A percentile compares a stretch with the other conserved stretches of the same genome.
Conservation (phyloP, 2,113 vertebrate species). For the Craseonycteris thonglongyai region DNA sequence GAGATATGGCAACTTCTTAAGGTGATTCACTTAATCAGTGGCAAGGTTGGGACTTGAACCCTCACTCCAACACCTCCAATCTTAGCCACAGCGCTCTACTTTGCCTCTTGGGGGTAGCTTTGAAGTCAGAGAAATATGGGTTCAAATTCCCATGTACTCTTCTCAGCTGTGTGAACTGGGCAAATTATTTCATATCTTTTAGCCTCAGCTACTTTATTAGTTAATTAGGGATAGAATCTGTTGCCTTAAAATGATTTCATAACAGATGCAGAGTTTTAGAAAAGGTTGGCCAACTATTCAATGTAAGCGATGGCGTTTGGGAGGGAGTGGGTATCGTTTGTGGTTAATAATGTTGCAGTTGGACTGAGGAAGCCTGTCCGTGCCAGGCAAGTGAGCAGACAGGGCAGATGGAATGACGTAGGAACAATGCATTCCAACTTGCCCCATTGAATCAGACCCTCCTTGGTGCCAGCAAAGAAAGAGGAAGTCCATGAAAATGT, state of each 20-base stretch:
- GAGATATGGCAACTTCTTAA: neutral
- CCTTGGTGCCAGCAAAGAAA: constrained; percentile 39
- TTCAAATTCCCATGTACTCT: neutral
- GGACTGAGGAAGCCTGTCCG: neutral
- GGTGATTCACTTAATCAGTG: neutral
- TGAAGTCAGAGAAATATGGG: neutral
- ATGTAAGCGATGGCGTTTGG: neutral
- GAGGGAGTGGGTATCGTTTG: neutral
- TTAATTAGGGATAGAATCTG: neutral
- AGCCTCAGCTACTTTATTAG: neutral
- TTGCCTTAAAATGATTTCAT: neutral
- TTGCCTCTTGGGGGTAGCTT: neutral
- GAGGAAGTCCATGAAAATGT: neutral
- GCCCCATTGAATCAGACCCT: constrained; percentile 30
- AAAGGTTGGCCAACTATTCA: neutral
- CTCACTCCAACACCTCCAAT: neutral
- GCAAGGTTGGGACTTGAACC: neutral
- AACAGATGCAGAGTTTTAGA: neutral
- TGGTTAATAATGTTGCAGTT: neutral
- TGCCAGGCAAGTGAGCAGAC: neutral
- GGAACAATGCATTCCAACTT: neutral
- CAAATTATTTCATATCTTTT: neutral
- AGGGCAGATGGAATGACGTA: neutral
- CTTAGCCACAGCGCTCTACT: fast-evolving
- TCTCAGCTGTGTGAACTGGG: neutral